phyloP scores from a whole-genome alignment of 2,113 vertebrate species.

The Spea bombifrons region DNA sequence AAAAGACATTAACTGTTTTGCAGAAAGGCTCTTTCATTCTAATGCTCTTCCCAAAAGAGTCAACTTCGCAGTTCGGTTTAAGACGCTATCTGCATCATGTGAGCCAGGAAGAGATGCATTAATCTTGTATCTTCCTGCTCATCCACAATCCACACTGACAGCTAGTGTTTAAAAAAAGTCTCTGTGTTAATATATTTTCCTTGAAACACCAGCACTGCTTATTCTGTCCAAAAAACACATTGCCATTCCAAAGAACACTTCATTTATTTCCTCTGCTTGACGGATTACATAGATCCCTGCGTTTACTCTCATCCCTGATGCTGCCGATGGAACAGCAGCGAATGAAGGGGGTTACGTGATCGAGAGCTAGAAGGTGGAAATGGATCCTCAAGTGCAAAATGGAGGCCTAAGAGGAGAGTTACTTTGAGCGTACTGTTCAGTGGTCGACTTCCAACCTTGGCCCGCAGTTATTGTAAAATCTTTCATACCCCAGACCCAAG shows the following conservation, averaged over 20 bases:
- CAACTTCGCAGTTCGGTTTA: not conserved
- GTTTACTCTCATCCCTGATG: slow-evolving; percentile 17
- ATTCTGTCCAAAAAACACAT: slow-evolving; percentile 39
- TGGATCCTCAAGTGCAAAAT: slow-evolving; percentile 23
- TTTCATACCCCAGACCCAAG: too few relatives aligned
- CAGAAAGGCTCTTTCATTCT: not conserved
- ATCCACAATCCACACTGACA: slow-evolving; percentile 33
- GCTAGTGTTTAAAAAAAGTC: slow-evolving; percentile 19
- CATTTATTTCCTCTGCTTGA: slow-evolving; percentile 35
- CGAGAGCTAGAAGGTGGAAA: slow-evolving; percentile 14
- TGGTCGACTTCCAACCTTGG: not conserved
- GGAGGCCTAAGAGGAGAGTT: not conserved
- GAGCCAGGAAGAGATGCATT: not conserved
- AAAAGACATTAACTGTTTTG: too few relatives aligned
- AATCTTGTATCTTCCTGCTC: slow-evolving; percentile 19
- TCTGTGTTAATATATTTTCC: slow-evolving; percentile 35
- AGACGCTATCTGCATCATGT: not conserved
- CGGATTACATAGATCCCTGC: slow-evolving; percentile 34
- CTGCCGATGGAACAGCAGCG: slow-evolving; percentile 12
- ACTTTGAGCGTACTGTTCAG: not conserved
- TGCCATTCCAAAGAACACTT: slow-evolving; percentile 42
- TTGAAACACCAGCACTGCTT: slow-evolving; percentile 35
- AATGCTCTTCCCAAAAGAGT: not conserved
- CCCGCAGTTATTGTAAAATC: not conserved
- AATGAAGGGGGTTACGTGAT: slow-evolving; percentile 7